phyloP scores from a whole-genome alignment of 2,113 vertebrate species.

The Tinamus guttatus region DNA sequence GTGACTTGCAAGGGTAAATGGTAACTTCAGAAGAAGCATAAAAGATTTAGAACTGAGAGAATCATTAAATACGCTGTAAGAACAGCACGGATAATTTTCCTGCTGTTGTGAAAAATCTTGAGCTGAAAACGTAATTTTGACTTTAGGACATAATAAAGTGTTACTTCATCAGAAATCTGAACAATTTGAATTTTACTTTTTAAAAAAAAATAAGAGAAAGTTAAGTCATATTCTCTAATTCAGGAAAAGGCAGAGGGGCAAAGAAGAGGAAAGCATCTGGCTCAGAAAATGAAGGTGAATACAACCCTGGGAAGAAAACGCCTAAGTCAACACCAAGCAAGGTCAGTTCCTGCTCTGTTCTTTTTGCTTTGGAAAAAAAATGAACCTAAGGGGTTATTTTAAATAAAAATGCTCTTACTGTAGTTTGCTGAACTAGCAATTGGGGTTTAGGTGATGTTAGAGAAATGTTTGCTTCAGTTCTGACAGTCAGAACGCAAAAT shows the following conservation, averaged over 20 bases:
- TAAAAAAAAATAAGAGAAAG: background rate
- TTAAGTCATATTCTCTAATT: background rate
- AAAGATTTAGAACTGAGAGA: background rate
- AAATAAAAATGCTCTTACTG: fast-evolving
- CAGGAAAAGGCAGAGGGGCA: constrained; percentile 91
- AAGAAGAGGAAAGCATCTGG: constrained; percentile 94
- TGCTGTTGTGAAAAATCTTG: background rate
- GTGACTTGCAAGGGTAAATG: background rate
- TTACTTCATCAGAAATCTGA: background rate
- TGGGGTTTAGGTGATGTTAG: background rate
- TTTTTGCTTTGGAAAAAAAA: background rate
- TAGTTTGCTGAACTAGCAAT: fast-evolving
- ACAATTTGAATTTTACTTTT: background rate
- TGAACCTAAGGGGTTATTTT: background rate
- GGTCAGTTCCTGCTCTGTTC: constrained; percentile 71
- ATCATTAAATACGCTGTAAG: background rate
- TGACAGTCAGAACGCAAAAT: background rate
- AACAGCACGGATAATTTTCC: background rate
- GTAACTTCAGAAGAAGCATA: background rate
- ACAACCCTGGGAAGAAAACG: constrained; percentile 89
- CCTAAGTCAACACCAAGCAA: constrained; percentile 78
- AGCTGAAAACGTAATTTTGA: background rate
- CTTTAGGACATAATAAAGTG: background rate
- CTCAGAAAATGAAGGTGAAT: constrained; percentile 93
- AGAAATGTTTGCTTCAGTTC: background rate